Evolutionary conservation across 2,113 vertebrate species (phyloP).

Genomic region (Menura novaehollandiae): DNA sequence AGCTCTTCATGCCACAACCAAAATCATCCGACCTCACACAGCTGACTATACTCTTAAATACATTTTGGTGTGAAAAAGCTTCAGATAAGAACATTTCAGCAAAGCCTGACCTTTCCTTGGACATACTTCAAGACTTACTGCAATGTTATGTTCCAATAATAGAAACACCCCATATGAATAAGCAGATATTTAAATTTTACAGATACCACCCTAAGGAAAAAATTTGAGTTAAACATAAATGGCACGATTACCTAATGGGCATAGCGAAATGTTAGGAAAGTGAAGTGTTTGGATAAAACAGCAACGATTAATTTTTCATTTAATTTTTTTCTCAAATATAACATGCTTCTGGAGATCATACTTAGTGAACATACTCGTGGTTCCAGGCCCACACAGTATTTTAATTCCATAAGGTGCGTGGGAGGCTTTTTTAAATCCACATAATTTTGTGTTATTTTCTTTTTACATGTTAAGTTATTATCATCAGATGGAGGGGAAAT

Average conservation of each 20-base stretch:
- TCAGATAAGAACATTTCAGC: neutral
- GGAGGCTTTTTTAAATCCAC: conserved; percentile 76
- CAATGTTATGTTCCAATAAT: conserved; percentile 24
- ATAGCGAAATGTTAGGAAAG: conserved; percentile 59
- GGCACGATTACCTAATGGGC: conserved; percentile 31
- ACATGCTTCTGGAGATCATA: conserved; percentile 67
- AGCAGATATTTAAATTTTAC: conserved; percentile 54
- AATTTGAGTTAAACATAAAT: conserved; percentile 18
- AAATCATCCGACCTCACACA: neutral
- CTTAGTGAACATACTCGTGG: conserved; percentile 69
- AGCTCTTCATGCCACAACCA: neutral
- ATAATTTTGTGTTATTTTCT: conserved; percentile 65
- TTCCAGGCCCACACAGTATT: conserved; percentile 74
- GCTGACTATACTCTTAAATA: neutral
- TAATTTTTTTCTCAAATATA: conserved; percentile 44
- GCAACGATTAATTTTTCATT: conserved; percentile 65
- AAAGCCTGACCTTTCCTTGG: conserved; percentile 38
- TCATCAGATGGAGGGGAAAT: conserved; percentile 77
- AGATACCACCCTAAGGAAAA: conserved; percentile 37
- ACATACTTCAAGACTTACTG: conserved; percentile 12
- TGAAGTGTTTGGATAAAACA: conserved; percentile 66
- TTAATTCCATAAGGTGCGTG: conserved; percentile 80
- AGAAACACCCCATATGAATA: neutral
- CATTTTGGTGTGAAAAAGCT: neutral
- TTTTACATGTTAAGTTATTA: conserved; percentile 72